Percentiles rank a stretch among this genome's conserved stretches.
Conservation (phyloP, 2,888 invertebrate genomes). For the Seira ritae region DNA sequence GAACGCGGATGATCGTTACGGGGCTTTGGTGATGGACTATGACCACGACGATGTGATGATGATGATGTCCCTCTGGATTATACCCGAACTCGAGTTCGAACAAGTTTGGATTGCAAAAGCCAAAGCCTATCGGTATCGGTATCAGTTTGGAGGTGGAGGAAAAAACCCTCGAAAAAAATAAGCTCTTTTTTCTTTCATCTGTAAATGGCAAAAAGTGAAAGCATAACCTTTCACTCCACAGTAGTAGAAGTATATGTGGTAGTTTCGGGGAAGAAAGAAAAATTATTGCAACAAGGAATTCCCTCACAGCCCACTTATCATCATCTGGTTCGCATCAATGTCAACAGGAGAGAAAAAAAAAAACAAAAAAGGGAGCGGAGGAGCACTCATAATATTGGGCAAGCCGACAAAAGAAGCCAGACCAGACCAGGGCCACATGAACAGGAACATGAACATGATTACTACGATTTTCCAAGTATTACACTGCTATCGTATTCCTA, state of each 20-base stretch:
- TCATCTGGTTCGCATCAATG: slow-evolving; percentile 42
- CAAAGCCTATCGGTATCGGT: no score
- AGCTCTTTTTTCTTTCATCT: no score
- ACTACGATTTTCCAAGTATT: neutral
- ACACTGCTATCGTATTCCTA: neutral
- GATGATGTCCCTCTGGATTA: slow-evolving; percentile 14
- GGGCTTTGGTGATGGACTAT: neutral
- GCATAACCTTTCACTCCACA: no score
- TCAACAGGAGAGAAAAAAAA: slow-evolving; percentile 12
- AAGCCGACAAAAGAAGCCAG: no score
- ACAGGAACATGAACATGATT: no score
- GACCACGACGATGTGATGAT: no score
- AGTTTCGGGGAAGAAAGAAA: neutral
- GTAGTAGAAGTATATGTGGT: neutral
- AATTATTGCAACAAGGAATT: neutral
- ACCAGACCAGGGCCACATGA: neutral
- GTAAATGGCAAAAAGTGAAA: no score
- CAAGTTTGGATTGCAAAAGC: no score
- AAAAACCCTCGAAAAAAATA: no score
- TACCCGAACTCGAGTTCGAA: neutral
- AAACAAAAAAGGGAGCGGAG: neutral
- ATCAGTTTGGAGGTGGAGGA: no score
- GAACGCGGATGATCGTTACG: neutral
- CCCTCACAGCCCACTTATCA: slow-evolving; percentile 37
- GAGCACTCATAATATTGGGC: slow-evolving; percentile 19